Conservation (phyloP, 2,888 invertebrate genomes). For the Eurytoma adleriae region DNA sequence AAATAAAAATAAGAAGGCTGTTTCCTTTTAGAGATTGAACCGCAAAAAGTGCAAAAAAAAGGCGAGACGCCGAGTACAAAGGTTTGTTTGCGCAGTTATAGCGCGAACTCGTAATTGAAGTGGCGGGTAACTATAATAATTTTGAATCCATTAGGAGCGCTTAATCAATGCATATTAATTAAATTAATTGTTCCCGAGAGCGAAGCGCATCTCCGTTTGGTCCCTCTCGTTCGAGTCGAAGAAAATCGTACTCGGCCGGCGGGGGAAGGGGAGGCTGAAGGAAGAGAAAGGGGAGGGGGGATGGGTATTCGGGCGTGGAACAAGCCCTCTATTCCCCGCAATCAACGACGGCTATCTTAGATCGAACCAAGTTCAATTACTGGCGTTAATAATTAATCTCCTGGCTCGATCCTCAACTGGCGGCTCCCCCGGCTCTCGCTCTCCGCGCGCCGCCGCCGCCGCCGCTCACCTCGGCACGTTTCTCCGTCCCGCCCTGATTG, state of each 20-base stretch:
- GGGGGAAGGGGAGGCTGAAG: background rate
- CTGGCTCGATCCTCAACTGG: constrained; percentile 54
- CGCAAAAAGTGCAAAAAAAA: no score
- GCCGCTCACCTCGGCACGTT: background rate
- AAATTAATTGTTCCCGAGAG: constrained; percentile 35
- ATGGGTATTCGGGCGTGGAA: constrained; percentile 17
- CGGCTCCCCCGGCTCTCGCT: constrained; percentile 42
- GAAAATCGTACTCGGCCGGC: constrained; percentile 16
- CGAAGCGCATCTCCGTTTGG: constrained; percentile 4
- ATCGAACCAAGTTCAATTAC: constrained; percentile 73
- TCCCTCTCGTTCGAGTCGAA: background rate
- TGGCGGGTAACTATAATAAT: no score
- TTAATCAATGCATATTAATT: constrained; percentile 35
- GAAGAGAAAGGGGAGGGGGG: no score
- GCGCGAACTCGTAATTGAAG: no score
- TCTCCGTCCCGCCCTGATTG: background rate
- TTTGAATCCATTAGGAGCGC: background rate
- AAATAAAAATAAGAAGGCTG: no score
- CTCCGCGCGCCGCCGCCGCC: background rate
- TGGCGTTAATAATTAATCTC: constrained; percentile 73
- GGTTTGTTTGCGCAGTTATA: no score
- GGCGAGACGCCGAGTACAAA: no score
- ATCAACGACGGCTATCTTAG: constrained; percentile 67
- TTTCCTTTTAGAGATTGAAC: no score
- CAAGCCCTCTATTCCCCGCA: constrained; percentile 45